Evolutionary conservation across 1,140 invertebrate genomes (phyloP), one percentile per base, ranked within the genome.

Genomic region (Halesus radiatus): DNA sequence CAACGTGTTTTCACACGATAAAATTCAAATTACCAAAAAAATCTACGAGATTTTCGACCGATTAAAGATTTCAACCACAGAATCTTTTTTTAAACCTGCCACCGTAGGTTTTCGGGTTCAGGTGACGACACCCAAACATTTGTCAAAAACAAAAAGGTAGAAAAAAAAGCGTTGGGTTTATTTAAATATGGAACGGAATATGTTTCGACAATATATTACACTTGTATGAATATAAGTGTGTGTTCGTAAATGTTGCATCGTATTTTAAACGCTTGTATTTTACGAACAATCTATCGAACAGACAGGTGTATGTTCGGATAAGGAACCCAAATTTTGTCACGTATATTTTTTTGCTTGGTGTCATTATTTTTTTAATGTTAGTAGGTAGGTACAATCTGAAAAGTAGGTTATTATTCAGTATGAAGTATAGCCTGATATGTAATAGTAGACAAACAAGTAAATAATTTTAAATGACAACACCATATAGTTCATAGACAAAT

Each of bases 171-270:
- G 53, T 53, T 74, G 50, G 50, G 18, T 20, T n/a, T 22, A 74
- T 74, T 74, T 74, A 53, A 74, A 74, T 74, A 74, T 54, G 72
- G 72, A 74, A 74, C 72, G 72, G 72, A 74, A 74, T 52, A 23
- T 8, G 8, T 52, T 16, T 74, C 72, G 68, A 66, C 16, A n/a
- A 45, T 45, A 45, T 45, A 45, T 45, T 45, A 45, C 37, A 45
- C 37, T 10, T 45, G 37, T 45, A 45, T 0, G 37, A 13, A 45
- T 45, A 45, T 13, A 13, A 3, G 29, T 64, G 22, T 26, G 60
- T 64, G 22, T 64, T 64, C 26, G 60, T 26, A 26, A 64, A 64
- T 16, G 60, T 32, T 16, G 6, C 5, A 32, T 64, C 23, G 60
- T 29, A 66, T 37, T 66, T 66, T 66, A 66, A 66, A 66, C 26